These are phyloP conservation scores for Pomacea canaliculata DNA, from an alignment of 2,888 invertebrate species.

Conservation along the genomic window DNA sequence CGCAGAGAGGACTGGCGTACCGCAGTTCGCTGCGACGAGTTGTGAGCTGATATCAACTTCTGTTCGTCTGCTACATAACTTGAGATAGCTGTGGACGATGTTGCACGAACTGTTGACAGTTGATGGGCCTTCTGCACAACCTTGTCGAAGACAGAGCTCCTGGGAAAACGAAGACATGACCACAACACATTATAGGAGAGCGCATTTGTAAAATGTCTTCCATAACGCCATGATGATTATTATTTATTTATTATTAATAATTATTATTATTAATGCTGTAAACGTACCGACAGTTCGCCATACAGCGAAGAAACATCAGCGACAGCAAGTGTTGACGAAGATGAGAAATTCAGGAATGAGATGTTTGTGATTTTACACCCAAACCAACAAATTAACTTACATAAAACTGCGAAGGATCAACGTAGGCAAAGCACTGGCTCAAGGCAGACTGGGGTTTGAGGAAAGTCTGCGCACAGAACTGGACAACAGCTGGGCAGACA, in stretches of 20 bases:
- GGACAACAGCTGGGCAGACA: not conserved
- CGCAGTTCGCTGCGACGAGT: not conserved
- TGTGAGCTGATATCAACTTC: not conserved
- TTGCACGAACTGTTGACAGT: not conserved
- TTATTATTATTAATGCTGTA: no score
- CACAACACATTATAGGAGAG: no score
- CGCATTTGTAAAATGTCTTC: no score
- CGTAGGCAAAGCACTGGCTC: constrained; percentile 8
- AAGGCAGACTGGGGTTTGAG: not conserved
- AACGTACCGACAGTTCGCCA: no score
- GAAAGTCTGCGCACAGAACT: constrained; percentile 6
- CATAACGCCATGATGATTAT: no score
- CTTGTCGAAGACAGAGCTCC: constrained; percentile 7
- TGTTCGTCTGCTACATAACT: constrained; percentile 9
- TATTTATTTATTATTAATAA: no score
- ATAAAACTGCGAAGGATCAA: constrained; percentile 14
- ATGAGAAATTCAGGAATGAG: no score
- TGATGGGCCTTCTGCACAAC: not conserved
- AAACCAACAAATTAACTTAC: not conserved
- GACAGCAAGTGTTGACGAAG: no score
- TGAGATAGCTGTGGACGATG: constrained; percentile 9
- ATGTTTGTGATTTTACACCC: no score
- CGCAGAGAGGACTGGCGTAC: not conserved
- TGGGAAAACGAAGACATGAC: not conserved
- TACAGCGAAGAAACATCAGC: no score